Percentiles rank a stretch among this genome's conserved stretches.
Evolutionary conservation across 2,113 vertebrate species (phyloP).

Genomic region (Panurus biarmicus): DNA sequence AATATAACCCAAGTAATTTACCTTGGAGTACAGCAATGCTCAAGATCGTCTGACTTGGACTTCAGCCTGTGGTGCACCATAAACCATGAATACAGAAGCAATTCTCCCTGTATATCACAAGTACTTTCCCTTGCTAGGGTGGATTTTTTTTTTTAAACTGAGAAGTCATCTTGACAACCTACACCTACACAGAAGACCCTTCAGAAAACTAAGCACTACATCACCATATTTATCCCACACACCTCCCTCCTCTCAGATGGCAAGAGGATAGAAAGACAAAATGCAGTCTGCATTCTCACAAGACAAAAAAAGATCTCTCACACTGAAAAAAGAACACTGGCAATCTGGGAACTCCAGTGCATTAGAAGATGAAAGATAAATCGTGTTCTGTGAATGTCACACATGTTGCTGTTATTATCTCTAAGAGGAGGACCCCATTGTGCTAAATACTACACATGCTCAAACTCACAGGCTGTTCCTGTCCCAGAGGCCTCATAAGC

Average conservation of each 20-base stretch:
- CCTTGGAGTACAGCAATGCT: neutral
- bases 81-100: neutral
- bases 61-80: neutral
- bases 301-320: neutral
- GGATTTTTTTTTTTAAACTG: neutral
- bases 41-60: neutral
- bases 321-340: neutral
- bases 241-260: neutral
- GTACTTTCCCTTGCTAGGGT: neutral
- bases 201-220: neutral
- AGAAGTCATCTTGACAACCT: neutral
- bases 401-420: constrained; percentile 54
- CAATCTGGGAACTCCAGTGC: constrained; percentile 5
- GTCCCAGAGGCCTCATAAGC: constrained; percentile 5
- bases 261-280: neutral
- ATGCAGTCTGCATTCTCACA: neutral
- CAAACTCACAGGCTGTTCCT: constrained; percentile 4
- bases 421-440: constrained; percentile 32
- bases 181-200: neutral
- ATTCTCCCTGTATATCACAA: neutral
- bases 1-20: neutral
- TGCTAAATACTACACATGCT: neutral
- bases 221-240: neutral
- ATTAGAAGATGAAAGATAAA: constrained; percentile 29
- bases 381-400: neutral